A percentile compares a stretch with the other conserved stretches of the same genome.
These are phyloP conservation scores for Chloropsis cyanopogon DNA, from an alignment of 2,113 vertebrate genomes.

Conservation along the genomic window DNA sequence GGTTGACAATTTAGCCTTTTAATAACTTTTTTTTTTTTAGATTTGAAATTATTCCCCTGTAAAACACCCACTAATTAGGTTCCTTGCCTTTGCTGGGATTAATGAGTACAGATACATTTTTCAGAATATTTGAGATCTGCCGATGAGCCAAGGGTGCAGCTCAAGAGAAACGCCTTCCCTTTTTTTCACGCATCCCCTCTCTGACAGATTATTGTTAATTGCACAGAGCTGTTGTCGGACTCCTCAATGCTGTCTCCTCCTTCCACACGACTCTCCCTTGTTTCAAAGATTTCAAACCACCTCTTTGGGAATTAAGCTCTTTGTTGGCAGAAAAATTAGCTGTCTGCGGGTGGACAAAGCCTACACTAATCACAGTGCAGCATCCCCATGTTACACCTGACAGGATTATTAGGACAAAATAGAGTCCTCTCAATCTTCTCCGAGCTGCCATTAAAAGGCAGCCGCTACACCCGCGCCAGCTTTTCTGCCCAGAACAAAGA, in stretches of 20 bases:
- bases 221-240: background rate
- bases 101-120: background rate
- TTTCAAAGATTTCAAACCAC: constrained; percentile 65
- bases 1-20: constrained; percentile 47
- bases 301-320: constrained; percentile 64
- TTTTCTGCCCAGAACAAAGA: constrained; percentile 53
- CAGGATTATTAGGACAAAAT: constrained; percentile 63
- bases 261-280: constrained; percentile 46
- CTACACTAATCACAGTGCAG: constrained; percentile 54
- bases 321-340: constrained; percentile 75
- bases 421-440: constrained; percentile 57
- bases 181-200: background rate
- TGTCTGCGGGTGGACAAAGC: constrained; percentile 59
- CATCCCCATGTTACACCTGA: constrained; percentile 57
- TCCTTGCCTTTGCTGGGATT: constrained; percentile 46
- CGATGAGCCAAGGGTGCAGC: constrained; percentile 26
- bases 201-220: constrained; percentile 63
- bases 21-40: background rate
- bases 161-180: constrained; percentile 59
- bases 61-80: constrained; percentile 64
- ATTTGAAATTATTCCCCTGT: background rate
- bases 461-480: background rate
- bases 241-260: constrained; percentile 56
- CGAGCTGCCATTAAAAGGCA: constrained; percentile 2
- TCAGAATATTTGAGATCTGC: constrained; percentile 52